Conservation (phyloP, 2,113 vertebrate genomes). For the Donacobius atricapilla region DNA sequence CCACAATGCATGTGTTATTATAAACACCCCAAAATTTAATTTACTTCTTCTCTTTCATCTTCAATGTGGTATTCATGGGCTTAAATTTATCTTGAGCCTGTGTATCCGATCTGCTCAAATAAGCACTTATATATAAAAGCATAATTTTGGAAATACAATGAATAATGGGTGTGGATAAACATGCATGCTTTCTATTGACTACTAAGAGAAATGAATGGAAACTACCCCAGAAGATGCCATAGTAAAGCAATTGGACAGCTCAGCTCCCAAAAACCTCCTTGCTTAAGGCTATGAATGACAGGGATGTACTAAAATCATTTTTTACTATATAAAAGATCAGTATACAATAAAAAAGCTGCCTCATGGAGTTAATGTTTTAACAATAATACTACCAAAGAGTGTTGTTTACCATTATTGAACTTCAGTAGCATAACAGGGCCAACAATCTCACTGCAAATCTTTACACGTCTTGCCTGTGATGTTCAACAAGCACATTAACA, state of each 20-base stretch:
- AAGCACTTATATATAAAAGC: neutral
- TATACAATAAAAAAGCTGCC: neutral
- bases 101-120: neutral
- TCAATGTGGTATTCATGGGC: neutral
- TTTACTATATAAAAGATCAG: neutral
- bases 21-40: neutral
- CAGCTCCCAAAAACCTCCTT: neutral
- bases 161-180: neutral
- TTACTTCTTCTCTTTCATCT: neutral
- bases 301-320: neutral
- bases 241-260: neutral
- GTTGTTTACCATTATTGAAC: neutral
- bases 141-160: neutral
- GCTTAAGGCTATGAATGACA: neutral
- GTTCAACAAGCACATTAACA: neutral
- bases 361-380: neutral
- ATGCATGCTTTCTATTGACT: neutral
- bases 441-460: neutral
- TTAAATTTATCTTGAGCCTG: neutral
- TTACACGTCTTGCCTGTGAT: accelerated
- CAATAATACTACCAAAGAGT: neutral
- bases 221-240: neutral
- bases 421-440: neutral
- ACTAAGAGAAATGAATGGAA: neutral
- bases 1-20: neutral